Conservation (phyloP, 2,797 vertebrate species). For the Dendrocincla fuliginosa region DNA sequence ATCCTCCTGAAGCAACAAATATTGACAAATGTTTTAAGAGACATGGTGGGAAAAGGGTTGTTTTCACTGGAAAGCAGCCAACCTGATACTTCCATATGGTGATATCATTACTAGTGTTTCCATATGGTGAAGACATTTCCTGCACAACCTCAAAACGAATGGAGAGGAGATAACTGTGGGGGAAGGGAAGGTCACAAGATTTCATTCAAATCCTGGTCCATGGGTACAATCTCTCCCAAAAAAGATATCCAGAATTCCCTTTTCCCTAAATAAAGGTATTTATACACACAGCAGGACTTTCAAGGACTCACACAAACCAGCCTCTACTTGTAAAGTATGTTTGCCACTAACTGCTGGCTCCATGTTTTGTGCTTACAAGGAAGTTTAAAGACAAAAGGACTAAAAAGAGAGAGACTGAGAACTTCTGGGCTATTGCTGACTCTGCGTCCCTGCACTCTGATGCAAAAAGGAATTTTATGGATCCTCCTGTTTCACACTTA, state of each 20-base stretch:
- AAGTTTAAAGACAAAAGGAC: not conserved
- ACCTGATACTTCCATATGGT: conserved; percentile 48
- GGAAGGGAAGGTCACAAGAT: not conserved
- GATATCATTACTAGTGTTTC: conserved; percentile 10
- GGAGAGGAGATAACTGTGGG: not conserved
- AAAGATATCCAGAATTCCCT: not conserved
- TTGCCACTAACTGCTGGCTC: not conserved
- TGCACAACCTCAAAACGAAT: not conserved
- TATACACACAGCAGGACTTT: not conserved
- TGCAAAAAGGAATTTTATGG: not conserved
- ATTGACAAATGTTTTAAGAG: not conserved
- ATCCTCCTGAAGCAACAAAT: conserved; percentile 5
- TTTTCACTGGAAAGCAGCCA: conserved; percentile 49
- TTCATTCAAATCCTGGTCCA: not conserved
- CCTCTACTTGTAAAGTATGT: not conserved
- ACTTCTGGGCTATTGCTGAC: not conserved
- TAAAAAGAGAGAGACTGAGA: not conserved
- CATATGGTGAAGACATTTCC: conserved; percentile 63
- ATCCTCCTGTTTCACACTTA: not conserved
- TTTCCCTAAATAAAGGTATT: not conserved
- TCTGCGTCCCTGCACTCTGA: not conserved
- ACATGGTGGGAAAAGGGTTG: not conserved
- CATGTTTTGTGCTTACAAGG: not conserved
- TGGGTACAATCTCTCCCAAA: accelerated
- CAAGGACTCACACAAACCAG: not conserved